Evolutionary conservation across 2,797 vertebrate genomes (phyloP).

Genomic region (Tolypeutes matacus): DNA sequence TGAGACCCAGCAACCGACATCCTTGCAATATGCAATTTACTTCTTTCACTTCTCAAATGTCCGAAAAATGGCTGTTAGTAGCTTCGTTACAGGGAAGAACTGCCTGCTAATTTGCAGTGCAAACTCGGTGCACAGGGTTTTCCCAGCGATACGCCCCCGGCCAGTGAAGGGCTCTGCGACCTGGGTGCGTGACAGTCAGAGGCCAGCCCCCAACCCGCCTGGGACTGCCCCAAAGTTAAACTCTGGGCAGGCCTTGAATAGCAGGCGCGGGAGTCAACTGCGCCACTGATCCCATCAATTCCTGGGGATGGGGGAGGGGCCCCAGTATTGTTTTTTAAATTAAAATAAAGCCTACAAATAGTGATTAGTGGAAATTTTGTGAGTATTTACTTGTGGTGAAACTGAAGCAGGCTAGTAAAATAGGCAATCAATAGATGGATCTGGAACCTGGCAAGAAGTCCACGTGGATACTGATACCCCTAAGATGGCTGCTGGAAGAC

Average conservation of each 20-base stretch:
- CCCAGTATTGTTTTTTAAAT: not conserved
- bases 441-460: no score
- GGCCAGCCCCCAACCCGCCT: not conserved
- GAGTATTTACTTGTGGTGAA: not conserved
- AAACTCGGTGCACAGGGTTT: not conserved
- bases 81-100: not conserved
- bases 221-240: not conserved
- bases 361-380: conserved; percentile 40
- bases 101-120: not conserved
- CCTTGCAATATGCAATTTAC: not conserved
- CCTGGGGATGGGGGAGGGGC: not conserved
- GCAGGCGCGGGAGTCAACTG: not conserved
- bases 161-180: not conserved
- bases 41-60: not conserved
- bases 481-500: no score
- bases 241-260: not conserved
- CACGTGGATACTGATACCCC: no score
- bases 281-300: not conserved
- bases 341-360: not conserved
- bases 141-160: not conserved
- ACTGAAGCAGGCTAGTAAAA: no score
- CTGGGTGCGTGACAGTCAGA: not conserved
- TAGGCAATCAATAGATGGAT: no score
- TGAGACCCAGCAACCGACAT: not conserved
- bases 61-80: not conserved